Evolutionary conservation across 1,140 invertebrate species (phyloP).

Genomic region (Aporrectodea caliginosa): DNA sequence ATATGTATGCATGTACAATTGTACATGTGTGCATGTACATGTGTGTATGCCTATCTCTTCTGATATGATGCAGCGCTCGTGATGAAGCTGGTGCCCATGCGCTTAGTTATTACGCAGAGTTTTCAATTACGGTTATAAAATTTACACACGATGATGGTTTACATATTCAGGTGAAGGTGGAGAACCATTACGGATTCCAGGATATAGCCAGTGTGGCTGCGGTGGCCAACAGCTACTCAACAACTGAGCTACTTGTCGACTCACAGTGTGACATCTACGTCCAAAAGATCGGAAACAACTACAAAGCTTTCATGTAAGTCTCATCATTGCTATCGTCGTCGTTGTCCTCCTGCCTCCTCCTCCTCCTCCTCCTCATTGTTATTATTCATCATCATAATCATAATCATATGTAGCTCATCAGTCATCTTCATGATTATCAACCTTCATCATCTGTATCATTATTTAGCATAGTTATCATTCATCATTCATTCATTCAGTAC

Average conservation of each 20-base stretch:
- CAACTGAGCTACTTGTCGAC: constrained; percentile 91
- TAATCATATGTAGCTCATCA: too few species aligned
- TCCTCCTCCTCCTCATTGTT: not conserved
- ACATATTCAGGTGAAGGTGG: constrained; percentile 50
- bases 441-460: not conserved
- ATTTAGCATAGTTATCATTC: too few species aligned
- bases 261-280: constrained; percentile 95
- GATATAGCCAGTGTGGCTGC: constrained; percentile 83
- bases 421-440: not conserved
- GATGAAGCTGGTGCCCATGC: too few species aligned
- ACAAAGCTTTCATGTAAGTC: constrained; percentile 96
- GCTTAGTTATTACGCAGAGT: too few species aligned
- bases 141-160: too few species aligned
- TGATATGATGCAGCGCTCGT: too few species aligned
- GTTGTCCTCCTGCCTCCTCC: not conserved
- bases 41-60: too few species aligned
- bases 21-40: too few species aligned
- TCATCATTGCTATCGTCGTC: constrained; percentile 8
- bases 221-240: constrained; percentile 82
- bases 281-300: constrained; percentile 94
- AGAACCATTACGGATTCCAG: constrained; percentile 62
- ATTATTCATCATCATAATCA: not conserved
- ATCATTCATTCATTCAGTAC: too few species aligned
- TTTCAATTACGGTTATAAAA: too few species aligned
- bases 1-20: too few species aligned